Conservation (phyloP, 2,113 vertebrate species). For the Xiphophorus maculatus region DNA sequence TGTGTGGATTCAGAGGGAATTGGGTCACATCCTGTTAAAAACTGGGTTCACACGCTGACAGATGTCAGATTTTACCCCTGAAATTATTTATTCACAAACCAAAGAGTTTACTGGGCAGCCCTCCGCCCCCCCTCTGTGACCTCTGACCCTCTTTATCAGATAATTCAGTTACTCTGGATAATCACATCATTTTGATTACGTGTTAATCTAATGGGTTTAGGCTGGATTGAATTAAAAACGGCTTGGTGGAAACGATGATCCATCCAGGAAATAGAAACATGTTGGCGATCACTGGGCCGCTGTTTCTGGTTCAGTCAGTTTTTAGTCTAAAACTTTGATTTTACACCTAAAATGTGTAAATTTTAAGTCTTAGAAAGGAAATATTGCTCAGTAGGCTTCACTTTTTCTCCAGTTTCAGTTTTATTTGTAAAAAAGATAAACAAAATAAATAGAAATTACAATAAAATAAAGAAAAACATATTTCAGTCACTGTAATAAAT, state of each 20-base stretch:
- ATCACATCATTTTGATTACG: constrained; percentile 55
- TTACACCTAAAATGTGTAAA: too few species aligned
- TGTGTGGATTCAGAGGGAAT: constrained; percentile 34
- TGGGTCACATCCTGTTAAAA: constrained; percentile 19
- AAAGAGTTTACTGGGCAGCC: background rate
- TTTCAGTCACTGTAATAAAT: too few species aligned
- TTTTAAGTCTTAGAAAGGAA: too few species aligned
- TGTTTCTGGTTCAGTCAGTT: background rate
- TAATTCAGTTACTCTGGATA: constrained; percentile 58
- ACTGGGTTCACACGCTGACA: constrained; percentile 29
- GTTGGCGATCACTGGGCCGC: background rate
- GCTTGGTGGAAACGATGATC: constrained; percentile 22
- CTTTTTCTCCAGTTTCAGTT: too few species aligned
- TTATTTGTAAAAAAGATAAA: too few species aligned
- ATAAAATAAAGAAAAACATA: too few species aligned
- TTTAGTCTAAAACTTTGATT: too few species aligned
- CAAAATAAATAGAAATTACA: too few species aligned
- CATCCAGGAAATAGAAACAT: background rate
- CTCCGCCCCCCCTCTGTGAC: background rate
- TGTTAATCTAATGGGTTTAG: constrained; percentile 35
- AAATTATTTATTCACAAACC: constrained; percentile 14
- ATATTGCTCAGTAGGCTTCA: too few species aligned
- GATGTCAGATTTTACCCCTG: constrained; percentile 16
- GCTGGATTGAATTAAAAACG: constrained; percentile 21
- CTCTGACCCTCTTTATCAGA: constrained; percentile 40